phyloP scores from a whole-genome alignment of 2,888 invertebrate species.

The Tortrix viridana region DNA sequence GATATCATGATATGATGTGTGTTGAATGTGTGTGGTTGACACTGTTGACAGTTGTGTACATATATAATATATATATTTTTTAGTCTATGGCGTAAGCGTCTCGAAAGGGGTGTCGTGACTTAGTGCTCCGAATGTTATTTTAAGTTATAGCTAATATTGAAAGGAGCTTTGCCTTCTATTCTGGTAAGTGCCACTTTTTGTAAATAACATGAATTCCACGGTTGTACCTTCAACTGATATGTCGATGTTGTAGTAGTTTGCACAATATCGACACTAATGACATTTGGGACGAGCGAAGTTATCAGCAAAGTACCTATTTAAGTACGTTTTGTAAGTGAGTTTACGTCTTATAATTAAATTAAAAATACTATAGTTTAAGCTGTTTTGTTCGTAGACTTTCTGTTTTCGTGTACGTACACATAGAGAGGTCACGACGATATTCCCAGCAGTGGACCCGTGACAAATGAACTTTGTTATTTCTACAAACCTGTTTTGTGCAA shows the following conservation, averaged over 20 bases:
- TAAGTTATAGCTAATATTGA: slow-evolving; percentile 13
- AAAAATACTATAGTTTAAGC: slow-evolving; percentile 8
- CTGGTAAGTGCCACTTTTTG: slow-evolving; percentile 16
- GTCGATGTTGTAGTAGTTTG: slow-evolving; percentile 15
- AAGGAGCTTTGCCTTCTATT: slow-evolving; percentile 32
- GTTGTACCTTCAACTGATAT: not conserved
- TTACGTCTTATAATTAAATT: slow-evolving; percentile 32
- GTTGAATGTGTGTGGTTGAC: no score
- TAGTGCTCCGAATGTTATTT: slow-evolving; percentile 24
- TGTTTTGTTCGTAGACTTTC: slow-evolving; percentile 6
- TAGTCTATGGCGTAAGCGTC: slow-evolving; percentile 36
- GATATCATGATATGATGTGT: no score
- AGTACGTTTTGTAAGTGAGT: slow-evolving; percentile 16
- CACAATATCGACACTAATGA: slow-evolving; percentile 33
- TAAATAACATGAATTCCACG: not conserved
- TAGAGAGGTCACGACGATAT: slow-evolving; percentile 23
- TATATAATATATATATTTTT: no score
- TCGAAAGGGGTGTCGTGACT: slow-evolving; percentile 23
- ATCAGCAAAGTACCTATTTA: slow-evolving; percentile 30
- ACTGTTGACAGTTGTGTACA: no score
- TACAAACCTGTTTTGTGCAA: slow-evolving; percentile 35
- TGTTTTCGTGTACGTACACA: not conserved
- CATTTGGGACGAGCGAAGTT: slow-evolving; percentile 26
- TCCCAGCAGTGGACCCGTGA: slow-evolving; percentile 25
- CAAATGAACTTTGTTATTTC: slow-evolving; percentile 36